Percentiles rank a stretch among this genome's conserved stretches.
Evolutionary conservation across 2,113 vertebrate species (phyloP).

Genomic region (Paratilapia polleni): DNA sequence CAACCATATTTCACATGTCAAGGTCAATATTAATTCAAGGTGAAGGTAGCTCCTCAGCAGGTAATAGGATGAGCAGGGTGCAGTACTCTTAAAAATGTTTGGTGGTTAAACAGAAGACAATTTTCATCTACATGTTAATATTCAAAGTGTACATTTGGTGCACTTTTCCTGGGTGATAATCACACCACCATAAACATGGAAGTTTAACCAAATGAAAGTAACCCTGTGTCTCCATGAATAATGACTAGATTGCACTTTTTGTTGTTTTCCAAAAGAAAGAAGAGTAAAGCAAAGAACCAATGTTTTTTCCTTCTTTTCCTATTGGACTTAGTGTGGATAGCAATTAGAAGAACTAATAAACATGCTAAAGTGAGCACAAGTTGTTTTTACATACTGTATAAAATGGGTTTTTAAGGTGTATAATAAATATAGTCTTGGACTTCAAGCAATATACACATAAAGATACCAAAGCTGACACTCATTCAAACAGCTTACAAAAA

Average conservation of each 20-base stretch:
- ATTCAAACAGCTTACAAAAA: neutral
- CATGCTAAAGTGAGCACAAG: neutral
- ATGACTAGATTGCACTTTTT: neutral
- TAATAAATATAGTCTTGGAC: too few relatives aligned
- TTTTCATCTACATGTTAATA: neutral
- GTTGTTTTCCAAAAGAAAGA: neutral
- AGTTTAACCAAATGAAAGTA: neutral
- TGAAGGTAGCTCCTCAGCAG: neutral
- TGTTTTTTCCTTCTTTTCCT: too few relatives aligned
- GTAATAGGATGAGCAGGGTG: neutral
- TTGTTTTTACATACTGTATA: neutral
- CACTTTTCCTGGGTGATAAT: neutral
- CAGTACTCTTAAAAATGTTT: neutral
- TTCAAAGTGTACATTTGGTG: neutral
- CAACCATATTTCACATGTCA: neutral
- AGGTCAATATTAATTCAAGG: neutral
- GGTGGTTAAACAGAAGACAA: neutral
- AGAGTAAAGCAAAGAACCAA: neutral
- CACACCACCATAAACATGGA: neutral
- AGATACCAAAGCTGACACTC: neutral
- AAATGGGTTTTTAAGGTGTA: neutral
- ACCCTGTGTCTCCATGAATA: neutral
- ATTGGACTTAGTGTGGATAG: neutral
- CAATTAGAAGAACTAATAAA: neutral
- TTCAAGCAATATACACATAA: neutral